These are phyloP conservation scores for Lasioglossum baleicum DNA, from an alignment of 1,140 invertebrate species.

Conservation along the genomic window DNA sequence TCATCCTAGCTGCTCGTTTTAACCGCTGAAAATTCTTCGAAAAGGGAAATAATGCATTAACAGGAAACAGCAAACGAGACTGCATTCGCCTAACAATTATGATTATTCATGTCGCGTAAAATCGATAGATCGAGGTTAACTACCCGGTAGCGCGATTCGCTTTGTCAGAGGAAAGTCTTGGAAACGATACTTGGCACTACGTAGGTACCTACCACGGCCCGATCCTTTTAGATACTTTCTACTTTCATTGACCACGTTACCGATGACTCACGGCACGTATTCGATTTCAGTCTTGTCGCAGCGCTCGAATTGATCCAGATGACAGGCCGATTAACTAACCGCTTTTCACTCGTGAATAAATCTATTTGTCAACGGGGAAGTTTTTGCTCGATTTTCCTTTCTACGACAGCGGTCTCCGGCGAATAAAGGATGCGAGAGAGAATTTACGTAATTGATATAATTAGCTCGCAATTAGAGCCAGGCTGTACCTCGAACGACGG, in stretches of 20 bases:
- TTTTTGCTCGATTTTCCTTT: background rate
- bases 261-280: background rate
- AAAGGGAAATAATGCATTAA: background rate
- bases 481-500: background rate
- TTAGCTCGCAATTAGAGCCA: background rate
- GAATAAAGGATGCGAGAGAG: background rate
- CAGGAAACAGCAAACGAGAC: background rate
- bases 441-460: background rate
- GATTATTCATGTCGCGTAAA: background rate
- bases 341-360: background rate
- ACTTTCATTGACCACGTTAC: constrained; percentile 34
- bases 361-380: background rate
- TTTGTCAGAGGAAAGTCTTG: constrained; percentile 22
- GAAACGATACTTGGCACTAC: constrained; percentile 18
- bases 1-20: background rate
- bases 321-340: background rate
- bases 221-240: constrained; percentile 31
- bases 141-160: constrained; percentile 22
- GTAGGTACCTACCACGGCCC: background rate
- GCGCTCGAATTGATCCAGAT: background rate
- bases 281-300: constrained; percentile 7
- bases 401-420: background rate
- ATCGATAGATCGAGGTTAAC: constrained; percentile 31
- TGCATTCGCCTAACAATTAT: background rate
- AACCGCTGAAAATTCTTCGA: background rate